A percentile compares a stretch with the other conserved stretches of the same genome.
Conservation (phyloP, 2,797 vertebrate genomes). For the Gymnothorax javanicus region DNA sequence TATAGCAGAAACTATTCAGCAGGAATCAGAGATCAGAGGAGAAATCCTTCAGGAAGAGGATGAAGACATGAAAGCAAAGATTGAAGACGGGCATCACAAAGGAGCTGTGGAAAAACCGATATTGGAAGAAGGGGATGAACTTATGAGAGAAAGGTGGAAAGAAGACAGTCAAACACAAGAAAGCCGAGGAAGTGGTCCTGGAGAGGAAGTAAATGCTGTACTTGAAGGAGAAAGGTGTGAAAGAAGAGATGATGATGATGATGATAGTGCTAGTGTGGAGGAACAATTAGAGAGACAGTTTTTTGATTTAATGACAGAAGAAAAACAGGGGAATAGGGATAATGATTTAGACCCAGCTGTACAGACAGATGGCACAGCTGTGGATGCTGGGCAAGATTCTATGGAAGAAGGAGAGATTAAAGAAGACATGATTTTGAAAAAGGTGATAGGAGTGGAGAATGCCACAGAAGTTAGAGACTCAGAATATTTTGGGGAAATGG, state of each 20-base stretch:
- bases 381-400: too few species aligned
- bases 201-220: not conserved
- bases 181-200: not conserved
- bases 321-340: not conserved
- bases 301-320: too few species aligned
- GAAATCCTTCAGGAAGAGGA: not conserved
- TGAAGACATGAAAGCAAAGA: not conserved
- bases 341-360: not conserved
- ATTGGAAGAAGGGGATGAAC: not conserved
- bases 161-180: not conserved
- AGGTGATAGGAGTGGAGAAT: too few species aligned
- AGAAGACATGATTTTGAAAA: too few species aligned
- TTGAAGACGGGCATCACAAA: not conserved
- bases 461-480: constrained; percentile 7
- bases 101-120: not conserved
- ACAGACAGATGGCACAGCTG: too few species aligned
- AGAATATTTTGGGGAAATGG: not conserved
- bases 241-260: constrained; percentile 12
- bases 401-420: too few species aligned
- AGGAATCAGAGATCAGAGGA: too few species aligned
- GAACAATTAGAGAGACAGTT: not conserved
- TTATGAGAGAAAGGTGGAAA: not conserved
- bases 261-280: not conserved
- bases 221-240: not conserved
- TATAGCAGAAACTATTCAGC: too few species aligned